Evolutionary conservation across 1,140 invertebrate species (phyloP), one percentile per base, ranked within the genome.

Genomic region (Pinna nobilis): DNA sequence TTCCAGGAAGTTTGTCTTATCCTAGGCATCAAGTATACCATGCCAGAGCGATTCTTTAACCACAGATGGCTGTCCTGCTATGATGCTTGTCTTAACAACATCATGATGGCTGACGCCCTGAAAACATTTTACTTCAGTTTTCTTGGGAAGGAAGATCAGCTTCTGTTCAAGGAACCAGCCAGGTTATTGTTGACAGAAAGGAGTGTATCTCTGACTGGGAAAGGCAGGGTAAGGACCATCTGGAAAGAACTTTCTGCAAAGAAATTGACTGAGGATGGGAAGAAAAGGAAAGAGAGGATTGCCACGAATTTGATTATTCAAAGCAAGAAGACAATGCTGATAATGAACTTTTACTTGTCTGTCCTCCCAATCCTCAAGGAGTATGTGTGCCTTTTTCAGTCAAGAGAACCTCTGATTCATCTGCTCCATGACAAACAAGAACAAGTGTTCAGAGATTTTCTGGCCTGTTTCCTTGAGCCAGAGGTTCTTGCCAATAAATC

Each of bases 61-160:
- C 76, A 76, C 47, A 28, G 81, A 11, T 85, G 82, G 82, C 61
- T 85, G 25, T 84, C 82, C 20, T 50, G 33, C 1, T 78, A 81
- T 76, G 80, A 82, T 73, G 66, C 78, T 3, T n/a, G 76, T 20
- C 2, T 72, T 30, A 63, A 65, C 32, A 80, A 63, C 7, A 20
- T 41, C 1, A 11, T 57, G 6, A 2, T 83, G 63, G 44, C 77
- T 1, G 68, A 78, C 73, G 78, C 70, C 1, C 76, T 51, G 13
- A 44, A 15, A 11, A 39, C 82, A 3, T 79, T 82, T 47, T 81
- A 79, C 63, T 82, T 44, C 66, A 4, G 50, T 20, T 79, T 78
- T 33, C 30, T 77, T 13, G 11, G 1, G 3, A 50, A 51, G 39
- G 60, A 60, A 37, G 47, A 74, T 4, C 20, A 72, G n/a, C n/a